These are phyloP conservation scores for Gymnobelideus leadbeateri DNA, from an alignment of 2,113 vertebrate genomes.

Conservation along the genomic window DNA sequence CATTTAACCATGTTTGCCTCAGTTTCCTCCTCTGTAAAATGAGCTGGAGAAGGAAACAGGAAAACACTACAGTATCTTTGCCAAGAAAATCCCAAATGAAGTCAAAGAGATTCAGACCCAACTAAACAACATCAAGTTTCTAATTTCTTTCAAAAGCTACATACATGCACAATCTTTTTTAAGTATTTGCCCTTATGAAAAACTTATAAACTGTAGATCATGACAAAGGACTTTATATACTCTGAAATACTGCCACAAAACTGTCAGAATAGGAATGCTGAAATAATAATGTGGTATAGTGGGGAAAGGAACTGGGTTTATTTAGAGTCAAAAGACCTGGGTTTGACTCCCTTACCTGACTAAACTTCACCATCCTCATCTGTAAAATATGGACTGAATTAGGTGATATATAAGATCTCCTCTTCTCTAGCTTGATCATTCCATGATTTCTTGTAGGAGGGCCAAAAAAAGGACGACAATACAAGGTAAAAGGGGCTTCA, in stretches of 20 bases:
- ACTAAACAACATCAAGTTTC: too few relatives aligned
- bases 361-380: neutral
- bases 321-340: neutral
- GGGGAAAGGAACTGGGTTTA: conserved; percentile 2
- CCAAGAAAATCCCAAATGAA: too few relatives aligned
- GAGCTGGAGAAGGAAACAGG: too few relatives aligned
- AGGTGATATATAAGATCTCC: neutral
- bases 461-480: conserved; percentile 33
- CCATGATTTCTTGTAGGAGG: conserved; percentile 28
- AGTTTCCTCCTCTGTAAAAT: too few relatives aligned
- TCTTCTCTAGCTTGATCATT: neutral
- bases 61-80: too few relatives aligned
- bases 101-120: too few relatives aligned
- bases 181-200: conserved; percentile 3
- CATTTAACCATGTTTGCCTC: too few relatives aligned
- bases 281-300: conserved; percentile 41
- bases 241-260: conserved; percentile 48
- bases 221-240: conserved; percentile 41
- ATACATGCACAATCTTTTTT: too few relatives aligned
- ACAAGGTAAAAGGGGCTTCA: neutral
- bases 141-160: too few relatives aligned
- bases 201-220: conserved; percentile 54
- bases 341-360: neutral
- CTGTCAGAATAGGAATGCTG: conserved; percentile 31
- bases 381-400: neutral